Conservation (phyloP, 2,888 invertebrate species). For the Neoascia interrupta region DNA sequence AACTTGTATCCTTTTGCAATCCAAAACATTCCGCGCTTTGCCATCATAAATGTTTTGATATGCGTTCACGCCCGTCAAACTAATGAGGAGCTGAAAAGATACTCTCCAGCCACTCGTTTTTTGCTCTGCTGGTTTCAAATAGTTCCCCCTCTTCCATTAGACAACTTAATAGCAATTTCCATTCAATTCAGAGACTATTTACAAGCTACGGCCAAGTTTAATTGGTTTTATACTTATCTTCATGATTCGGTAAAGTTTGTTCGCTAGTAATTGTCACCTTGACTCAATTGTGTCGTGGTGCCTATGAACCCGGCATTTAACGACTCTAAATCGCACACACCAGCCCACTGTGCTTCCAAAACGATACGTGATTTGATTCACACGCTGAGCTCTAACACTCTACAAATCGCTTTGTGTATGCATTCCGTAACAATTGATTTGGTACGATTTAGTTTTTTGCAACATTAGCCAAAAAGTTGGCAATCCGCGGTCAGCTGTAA, state of each 20-base stretch:
- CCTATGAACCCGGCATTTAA: conserved; percentile 46
- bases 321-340: conserved; percentile 8
- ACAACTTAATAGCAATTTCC: conserved; percentile 5
- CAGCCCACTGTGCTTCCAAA: conserved; percentile 24
- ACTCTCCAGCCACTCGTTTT: neutral
- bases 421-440: neutral
- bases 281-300: conserved; percentile 38
- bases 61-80: neutral
- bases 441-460: neutral
- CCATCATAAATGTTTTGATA: neutral
- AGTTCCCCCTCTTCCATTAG: too few relatives aligned
- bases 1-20: neutral
- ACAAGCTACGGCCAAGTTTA: conserved; percentile 27
- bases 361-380: conserved; percentile 32
- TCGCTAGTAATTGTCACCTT: conserved; percentile 35
- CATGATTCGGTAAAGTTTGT: neutral
- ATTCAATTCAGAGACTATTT: conserved; percentile 9
- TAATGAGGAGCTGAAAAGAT: neutral
- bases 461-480: conserved; percentile 10
- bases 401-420: neutral
- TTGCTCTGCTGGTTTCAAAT: too few relatives aligned
- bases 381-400: neutral
- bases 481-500: neutral
- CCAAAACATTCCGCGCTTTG: neutral
- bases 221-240: conserved; percentile 21